Base-by-base conservation (phyloP, 2,113 vertebrate genomes). In the human (Homo sapiens) region DNA sequence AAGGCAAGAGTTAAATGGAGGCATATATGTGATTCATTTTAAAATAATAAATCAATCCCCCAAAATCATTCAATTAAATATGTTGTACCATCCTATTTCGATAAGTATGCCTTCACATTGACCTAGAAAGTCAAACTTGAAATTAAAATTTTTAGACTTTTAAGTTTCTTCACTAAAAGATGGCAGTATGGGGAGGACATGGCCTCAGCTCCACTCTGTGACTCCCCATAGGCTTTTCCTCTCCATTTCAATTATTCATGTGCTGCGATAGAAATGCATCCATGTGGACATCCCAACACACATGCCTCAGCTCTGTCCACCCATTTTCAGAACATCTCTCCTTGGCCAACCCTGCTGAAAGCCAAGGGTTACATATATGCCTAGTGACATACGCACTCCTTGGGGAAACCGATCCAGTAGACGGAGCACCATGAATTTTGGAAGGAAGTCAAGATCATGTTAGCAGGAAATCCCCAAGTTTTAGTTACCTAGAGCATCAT, bases 221-320 rank as follows among this genome's bases (percentile, higher is more conserved):
- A 9, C 30, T 80, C 35, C 6, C 27, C 38, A 45, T 0, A n/a
- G 22, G 8, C 20, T 30, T 89, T 88, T 59, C 4, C 66, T 88
- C 55, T 57, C 14, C 6, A 57, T 80, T n/a, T 25, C 3, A 23
- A 5, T 80, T 84, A 16, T 79, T 80, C 35, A 7, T 23, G 20
- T 45, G 9, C 3, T 18, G 20, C 2, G 6, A 32, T 7, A 22
- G 20, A 32, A 84, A 2, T 18, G 50, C 4, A 18, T 13, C 12
- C 4, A 0, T 68, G 3, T 48, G 12, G 25, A 40, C 11, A 11
- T 35, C 27, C 9, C 13, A 12, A 30, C 6, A 10, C 45, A 40
- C 20, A 13, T 80, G 30, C 38, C 25, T 9, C 27, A 75, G 17
- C 30, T 90, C 8, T 48, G 5, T 72, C 11, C 9, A 10, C 5